Base-by-base conservation (phyloP, 1,140 invertebrate genomes). In the Heliconius hermathena region DNA sequence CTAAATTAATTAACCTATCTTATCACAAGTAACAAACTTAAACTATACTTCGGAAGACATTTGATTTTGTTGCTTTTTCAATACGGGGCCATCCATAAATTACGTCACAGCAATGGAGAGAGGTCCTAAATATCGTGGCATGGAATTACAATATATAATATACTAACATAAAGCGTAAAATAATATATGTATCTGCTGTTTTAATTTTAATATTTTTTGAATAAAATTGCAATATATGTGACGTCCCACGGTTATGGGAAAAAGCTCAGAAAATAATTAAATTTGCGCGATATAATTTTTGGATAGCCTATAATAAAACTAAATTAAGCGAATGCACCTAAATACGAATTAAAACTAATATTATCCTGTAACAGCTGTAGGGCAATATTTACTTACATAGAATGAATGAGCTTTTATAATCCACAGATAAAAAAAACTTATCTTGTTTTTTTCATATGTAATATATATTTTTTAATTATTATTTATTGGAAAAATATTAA, bases 281-380 rank as follows among this genome's bases (percentile, higher is more conserved):
- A 18, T 52, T 52, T 18, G 18, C 16, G 49, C 6, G 49, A 52
- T 18, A 16, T 52, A 52, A 52, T 52, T 52, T 8, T 1, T 52
- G 49, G 49, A 20, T 52, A 20, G 18, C 49, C 16, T 16, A 8
- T 20, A 8, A 52, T 52, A 52, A 52, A 18, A 52, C 18, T 52
- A 52, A 52, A 52, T 18, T 52, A 52, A 52, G 18, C 49, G 49
- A 52, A 52, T 52, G 22, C n/a, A 72, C 26, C 57, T 13, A 49
- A 76, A 46, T 5, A 70, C 41, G 3, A 76, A 71, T 38, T 46
- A 70, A 38, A 38, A 36, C 38, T 57, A 76, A 46, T 20, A 76
- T 74, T 73, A 75, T 80, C 81, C 78, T 82, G 81, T 82, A 80
- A 76, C 20, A 80, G 81, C 81, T 82, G 49, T 82, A 76, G 81